A percentile compares a stretch with the other conserved stretches of the same genome.
phyloP scores from a whole-genome alignment of 2,797 vertebrate species.

The Mionectes olivaceus region DNA sequence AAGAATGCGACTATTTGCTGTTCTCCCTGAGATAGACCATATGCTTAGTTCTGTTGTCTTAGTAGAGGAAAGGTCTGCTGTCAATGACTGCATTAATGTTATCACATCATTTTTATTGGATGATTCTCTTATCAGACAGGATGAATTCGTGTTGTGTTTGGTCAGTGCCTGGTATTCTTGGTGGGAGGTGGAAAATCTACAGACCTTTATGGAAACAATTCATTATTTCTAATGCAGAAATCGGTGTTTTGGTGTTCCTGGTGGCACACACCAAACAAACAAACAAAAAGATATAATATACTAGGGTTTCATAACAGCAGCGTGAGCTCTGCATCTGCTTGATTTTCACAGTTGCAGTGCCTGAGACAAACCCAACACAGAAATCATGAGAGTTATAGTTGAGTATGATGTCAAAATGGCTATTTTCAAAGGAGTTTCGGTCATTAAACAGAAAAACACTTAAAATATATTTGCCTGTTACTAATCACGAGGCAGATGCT shows the following conservation, averaged over 20 bases:
- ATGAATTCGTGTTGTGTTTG: background rate
- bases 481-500: background rate
- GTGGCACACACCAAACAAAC: background rate
- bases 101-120: slow-evolving; percentile 8
- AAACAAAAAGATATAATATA: background rate
- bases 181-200: background rate
- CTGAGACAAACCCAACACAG: background rate
- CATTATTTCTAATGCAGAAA: background rate
- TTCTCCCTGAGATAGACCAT: slow-evolving; percentile 31
- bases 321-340: background rate
- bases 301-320: background rate
- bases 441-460: background rate
- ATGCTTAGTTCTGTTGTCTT: background rate
- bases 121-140: background rate
- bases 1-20: slow-evolving; percentile 43
- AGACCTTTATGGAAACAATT: background rate
- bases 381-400: background rate
- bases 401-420: background rate
- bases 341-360: background rate
- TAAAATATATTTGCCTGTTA: background rate
- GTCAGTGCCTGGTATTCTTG: background rate
- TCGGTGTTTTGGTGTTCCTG: background rate
- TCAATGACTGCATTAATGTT: background rate
- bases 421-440: background rate
- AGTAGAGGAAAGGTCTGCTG: background rate